Evolutionary conservation across 2,888 invertebrate species (phyloP).

Genomic region (Cephalotes varians): DNA sequence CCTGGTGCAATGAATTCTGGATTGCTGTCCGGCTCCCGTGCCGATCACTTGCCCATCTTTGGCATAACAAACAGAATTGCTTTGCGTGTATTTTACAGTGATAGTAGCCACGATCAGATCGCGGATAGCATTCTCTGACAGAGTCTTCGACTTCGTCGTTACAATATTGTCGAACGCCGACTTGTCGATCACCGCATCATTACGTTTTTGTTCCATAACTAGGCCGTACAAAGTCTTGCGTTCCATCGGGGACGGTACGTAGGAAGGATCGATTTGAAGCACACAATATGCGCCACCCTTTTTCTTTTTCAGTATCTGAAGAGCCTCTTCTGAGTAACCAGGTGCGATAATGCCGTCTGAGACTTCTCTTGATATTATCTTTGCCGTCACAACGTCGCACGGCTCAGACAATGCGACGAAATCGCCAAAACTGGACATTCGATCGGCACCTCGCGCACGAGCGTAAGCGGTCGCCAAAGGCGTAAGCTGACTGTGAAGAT

Average conservation of each 20-base stretch:
- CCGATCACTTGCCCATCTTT: slow-evolving; percentile 97
- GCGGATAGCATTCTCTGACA: slow-evolving; percentile 92
- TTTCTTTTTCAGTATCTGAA: slow-evolving; percentile 96
- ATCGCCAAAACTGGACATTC: slow-evolving; percentile 99
- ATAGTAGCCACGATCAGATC: slow-evolving; percentile 98
- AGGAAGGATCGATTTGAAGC: slow-evolving; percentile 95
- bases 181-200: slow-evolving; percentile 93
- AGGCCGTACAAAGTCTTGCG: slow-evolving; percentile 94
- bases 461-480: slow-evolving; percentile 97
- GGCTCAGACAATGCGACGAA: slow-evolving; percentile 97
- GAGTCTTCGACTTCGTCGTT: slow-evolving; percentile 87
- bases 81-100: slow-evolving; percentile 98
- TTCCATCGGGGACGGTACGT: slow-evolving; percentile 93
- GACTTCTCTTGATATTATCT: slow-evolving; percentile 96
- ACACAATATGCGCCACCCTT: slow-evolving; percentile 97
- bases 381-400: slow-evolving; percentile 96
- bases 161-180: slow-evolving; percentile 94
- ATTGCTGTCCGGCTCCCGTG: slow-evolving; percentile 99
- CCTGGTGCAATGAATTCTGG: slow-evolving; percentile 98
- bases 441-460: slow-evolving; percentile 97
- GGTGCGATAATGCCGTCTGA: slow-evolving; percentile 99
- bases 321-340: slow-evolving; percentile 93
- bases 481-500: slow-evolving; percentile 90
- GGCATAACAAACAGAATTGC: slow-evolving; percentile 99
- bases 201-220: slow-evolving; percentile 94